Conservation (phyloP, 1,140 invertebrate species). For the Lycorma delicatula region DNA sequence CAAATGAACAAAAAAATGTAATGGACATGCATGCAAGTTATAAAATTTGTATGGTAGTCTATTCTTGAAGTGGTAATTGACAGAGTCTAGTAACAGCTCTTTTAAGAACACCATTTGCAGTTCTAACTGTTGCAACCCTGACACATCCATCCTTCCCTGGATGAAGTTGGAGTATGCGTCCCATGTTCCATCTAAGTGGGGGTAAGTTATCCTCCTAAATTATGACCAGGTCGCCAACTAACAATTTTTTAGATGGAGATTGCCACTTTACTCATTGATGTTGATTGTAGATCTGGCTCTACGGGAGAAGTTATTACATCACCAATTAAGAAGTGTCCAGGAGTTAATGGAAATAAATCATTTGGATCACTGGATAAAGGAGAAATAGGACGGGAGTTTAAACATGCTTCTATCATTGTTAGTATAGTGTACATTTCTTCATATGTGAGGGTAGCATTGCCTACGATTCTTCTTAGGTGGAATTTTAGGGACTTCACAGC, state of each 20-base stretch:
- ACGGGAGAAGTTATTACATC: constrained; percentile 29
- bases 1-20: too few relatives aligned
- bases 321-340: constrained; percentile 32
- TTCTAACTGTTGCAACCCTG: constrained; percentile 29
- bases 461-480: too few relatives aligned
- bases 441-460: too few relatives aligned
- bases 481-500: too few relatives aligned
- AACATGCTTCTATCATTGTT: constrained; percentile 29
- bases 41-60: too few relatives aligned
- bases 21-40: too few relatives aligned
- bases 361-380: constrained; percentile 24
- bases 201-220: constrained; percentile 33
- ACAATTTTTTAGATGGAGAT: constrained; percentile 16
- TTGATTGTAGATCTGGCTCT: constrained; percentile 32
- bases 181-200: constrained; percentile 32
- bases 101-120: too few relatives aligned
- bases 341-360: constrained; percentile 27
- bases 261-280: constrained; percentile 27
- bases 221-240: too few relatives aligned
- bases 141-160: constrained; percentile 33
- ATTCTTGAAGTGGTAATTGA: too few relatives aligned
- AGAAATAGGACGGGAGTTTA: constrained; percentile 30
- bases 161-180: constrained; percentile 26
- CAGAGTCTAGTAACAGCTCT: too few relatives aligned
- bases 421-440: too few relatives aligned